Evolutionary conservation across 2,797 vertebrate genomes (phyloP), one percentile per base, ranked within the genome.

Genomic region (Melanotaenia pygmaea): DNA sequence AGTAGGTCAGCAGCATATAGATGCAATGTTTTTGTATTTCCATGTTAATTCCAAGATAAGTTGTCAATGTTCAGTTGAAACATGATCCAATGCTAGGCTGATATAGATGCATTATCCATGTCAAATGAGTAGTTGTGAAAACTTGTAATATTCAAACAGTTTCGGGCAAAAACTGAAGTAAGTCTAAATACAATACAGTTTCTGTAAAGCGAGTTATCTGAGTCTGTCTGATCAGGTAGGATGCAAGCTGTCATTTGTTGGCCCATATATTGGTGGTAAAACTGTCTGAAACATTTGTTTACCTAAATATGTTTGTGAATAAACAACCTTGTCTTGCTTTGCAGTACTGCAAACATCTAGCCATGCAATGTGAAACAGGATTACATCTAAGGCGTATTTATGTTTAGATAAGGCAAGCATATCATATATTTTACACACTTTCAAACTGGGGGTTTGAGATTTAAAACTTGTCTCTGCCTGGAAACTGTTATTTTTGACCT

Each of bases 301-400:
- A 22, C 64, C 38, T 7, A 5, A 22, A 22, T 28, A 45, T 18
- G 22, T 57, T 37, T 59, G 40, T 59, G 26, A 40, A 63, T 38
- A 40, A 8, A 12, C 10, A 16, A 5, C 32, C 16, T 50, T 47
- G 13, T 56, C 50, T 30, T 54, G 18, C 16, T 16, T 61, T 32
- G 26, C 22, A 10, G 45, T 8, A 12, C 54, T 28, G 45, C 8
- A 18, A 13, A 34, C 45, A 54, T 43, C 30, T 28, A 26, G 12
- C 54, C 1, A 43, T 47, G 45, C 12, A 3, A 65, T 59, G 37
- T 38, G 11, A 74, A 62, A 74, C 38, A 45, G 24, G 70, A 78
- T 78, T 68, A 78, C 14, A 35, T 34, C 53, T 53, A 24, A 72
- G 24, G 24, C 14, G 54, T 22, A 24, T 30, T 56, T 16, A 35